These are phyloP conservation scores for Fundulus diaphanus DNA, from an alignment of 2,797 vertebrate species.

Conservation along the genomic window DNA sequence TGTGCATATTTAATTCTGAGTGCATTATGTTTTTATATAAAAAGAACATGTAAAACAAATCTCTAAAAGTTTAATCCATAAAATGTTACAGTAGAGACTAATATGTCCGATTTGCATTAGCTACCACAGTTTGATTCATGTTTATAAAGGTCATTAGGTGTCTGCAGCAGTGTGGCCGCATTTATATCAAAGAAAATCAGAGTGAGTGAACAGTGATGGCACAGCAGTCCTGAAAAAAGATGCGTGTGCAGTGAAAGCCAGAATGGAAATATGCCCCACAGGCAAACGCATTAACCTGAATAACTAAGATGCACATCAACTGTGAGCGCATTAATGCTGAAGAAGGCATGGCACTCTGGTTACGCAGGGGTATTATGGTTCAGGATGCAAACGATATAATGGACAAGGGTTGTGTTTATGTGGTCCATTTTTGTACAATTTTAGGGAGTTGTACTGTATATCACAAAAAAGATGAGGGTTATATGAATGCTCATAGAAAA, in stretches of 20 bases:
- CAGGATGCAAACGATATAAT: conserved; percentile 17
- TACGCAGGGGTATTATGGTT: conserved; percentile 13
- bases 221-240: conserved; percentile 57
- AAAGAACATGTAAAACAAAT: not conserved
- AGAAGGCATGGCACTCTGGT: conserved; percentile 44
- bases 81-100: not conserved
- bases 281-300: conserved; percentile 75
- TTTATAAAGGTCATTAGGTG: conserved; percentile 34
- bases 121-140: conserved; percentile 22
- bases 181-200: conserved; percentile 49
- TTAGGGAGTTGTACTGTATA: not conserved
- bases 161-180: conserved; percentile 41
- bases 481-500: conserved; percentile 11
- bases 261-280: conserved; percentile 70
- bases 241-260: conserved; percentile 57
- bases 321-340: conserved; percentile 48
- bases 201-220: conserved; percentile 55
- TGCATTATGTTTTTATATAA: not conserved
- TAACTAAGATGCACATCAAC: conserved; percentile 68
- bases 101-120: conserved; percentile 20
- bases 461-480: conserved; percentile 12
- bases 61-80: not conserved
- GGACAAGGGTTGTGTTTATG: conserved; percentile 2
- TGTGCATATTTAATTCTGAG: not conserved
- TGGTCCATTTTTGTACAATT: not conserved